These are phyloP conservation scores for Alentia gelatinosa DNA, from an alignment of 2,888 invertebrate species.

Conservation along the genomic window DNA sequence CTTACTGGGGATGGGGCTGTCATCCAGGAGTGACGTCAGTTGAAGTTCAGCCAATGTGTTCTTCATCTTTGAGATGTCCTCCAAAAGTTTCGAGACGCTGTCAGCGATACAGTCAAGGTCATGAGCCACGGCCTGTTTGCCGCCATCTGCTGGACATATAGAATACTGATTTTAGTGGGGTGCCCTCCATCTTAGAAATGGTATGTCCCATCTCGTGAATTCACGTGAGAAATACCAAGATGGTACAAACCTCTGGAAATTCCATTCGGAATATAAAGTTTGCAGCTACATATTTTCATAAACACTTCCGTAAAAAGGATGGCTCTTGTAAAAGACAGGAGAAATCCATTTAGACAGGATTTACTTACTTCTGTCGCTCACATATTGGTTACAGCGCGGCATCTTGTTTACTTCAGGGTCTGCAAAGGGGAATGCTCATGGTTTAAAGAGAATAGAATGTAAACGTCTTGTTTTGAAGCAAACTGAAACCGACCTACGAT, in stretches of 20 bases:
- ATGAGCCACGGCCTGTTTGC: not conserved
- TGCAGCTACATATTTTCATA: too few relatives aligned
- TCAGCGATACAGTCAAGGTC: conserved; percentile 6
- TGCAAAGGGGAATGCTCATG: not conserved
- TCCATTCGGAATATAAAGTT: too few relatives aligned
- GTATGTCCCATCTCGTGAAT: not conserved
- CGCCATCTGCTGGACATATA: not conserved
- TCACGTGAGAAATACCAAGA: too few relatives aligned
- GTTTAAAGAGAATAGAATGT: too few relatives aligned
- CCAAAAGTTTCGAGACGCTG: not conserved
- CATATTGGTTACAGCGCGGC: not conserved
- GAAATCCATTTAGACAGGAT: not conserved
- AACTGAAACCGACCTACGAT: too few relatives aligned
- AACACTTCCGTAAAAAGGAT: too few relatives aligned
- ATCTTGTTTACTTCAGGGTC: not conserved
- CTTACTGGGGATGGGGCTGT: not conserved
- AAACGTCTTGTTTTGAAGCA: too few relatives aligned
- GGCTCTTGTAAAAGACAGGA: too few relatives aligned
- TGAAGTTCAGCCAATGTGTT: not conserved
- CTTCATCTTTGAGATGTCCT: not conserved
- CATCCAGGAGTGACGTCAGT: not conserved
- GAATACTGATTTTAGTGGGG: not conserved
- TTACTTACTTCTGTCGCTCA: not conserved
- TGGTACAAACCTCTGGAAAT: not conserved
- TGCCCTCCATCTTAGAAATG: not conserved